Conservation (phyloP, 2,113 vertebrate species). For the Oreochromis tanganicae region DNA sequence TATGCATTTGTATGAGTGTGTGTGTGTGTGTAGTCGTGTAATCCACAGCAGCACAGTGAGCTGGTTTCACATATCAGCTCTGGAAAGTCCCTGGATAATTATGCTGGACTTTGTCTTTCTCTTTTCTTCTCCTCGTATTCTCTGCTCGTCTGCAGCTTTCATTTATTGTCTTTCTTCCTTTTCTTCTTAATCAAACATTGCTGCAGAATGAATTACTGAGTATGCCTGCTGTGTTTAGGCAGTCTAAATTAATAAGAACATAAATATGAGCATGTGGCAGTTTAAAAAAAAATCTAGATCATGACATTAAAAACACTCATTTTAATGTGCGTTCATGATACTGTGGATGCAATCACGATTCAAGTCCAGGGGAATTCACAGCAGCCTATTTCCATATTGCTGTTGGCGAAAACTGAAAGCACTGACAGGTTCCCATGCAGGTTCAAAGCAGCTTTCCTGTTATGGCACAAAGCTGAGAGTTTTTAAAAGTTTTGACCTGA, state of each 20-base stretch:
- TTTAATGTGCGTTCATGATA: not conserved
- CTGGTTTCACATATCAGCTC: constrained; percentile 70
- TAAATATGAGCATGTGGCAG: not conserved
- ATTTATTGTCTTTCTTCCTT: not conserved
- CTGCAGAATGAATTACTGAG: not conserved
- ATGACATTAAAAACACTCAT: not conserved
- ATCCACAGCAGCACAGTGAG: constrained; percentile 61
- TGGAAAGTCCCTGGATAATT: constrained; percentile 76
- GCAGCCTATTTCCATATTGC: constrained; percentile 47
- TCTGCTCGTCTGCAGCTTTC: not conserved
- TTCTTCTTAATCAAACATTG: not conserved
- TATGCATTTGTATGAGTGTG: not conserved
- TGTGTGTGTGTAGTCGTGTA: constrained; percentile 37
- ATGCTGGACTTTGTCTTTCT: constrained; percentile 48
- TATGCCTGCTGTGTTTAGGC: not conserved
- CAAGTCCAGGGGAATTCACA: constrained; percentile 61
- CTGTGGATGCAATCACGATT: not conserved
- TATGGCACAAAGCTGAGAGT: not conserved
- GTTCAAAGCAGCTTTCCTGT: not conserved
- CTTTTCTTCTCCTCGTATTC: not conserved
- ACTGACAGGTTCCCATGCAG: not conserved
- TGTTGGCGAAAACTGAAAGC: constrained; percentile 48
- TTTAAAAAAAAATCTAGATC: not conserved
- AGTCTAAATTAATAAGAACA: not conserved
- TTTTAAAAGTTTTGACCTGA: not conserved